phyloP scores from a whole-genome alignment of 2,888 invertebrate species.

The Polylopha cassiicola region DNA sequence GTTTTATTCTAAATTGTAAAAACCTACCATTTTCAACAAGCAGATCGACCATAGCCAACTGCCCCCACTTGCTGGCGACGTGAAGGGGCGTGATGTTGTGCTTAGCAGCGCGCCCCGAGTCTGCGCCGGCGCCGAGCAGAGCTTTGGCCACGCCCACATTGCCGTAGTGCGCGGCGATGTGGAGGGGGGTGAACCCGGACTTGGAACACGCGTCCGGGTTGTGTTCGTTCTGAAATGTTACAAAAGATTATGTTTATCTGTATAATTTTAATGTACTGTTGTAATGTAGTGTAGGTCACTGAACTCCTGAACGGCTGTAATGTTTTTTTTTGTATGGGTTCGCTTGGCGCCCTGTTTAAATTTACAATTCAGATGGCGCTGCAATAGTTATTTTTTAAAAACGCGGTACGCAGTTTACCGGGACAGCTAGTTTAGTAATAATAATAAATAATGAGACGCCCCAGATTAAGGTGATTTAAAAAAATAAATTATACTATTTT shows the following conservation, averaged over 20 bases:
- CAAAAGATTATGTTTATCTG: neutral
- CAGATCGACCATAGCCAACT: conserved; percentile 92
- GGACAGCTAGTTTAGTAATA: too few relatives aligned
- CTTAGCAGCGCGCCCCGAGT: conserved; percentile 97
- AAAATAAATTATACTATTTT: too few relatives aligned
- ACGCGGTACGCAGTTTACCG: too few relatives aligned
- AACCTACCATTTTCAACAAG: conserved; percentile 86
- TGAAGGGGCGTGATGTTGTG: conserved; percentile 99
- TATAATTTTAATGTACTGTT: neutral
- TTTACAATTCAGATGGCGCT: too few relatives aligned
- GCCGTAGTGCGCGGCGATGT: conserved; percentile 99
- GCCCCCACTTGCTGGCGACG: conserved; percentile 99
- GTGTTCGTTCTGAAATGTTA: conserved; percentile 85
- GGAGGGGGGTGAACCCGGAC: conserved; percentile 98
- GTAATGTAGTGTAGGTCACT: too few relatives aligned
- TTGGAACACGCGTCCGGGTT: conserved; percentile 98
- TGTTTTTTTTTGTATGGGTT: too few relatives aligned
- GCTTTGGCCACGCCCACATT: conserved; percentile 95
- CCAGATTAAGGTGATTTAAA: too few relatives aligned
- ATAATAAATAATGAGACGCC: too few relatives aligned
- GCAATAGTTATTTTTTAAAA: too few relatives aligned
- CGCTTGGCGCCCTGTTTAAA: too few relatives aligned
- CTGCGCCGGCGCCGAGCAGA: conserved; percentile 92
- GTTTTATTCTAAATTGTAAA: too few relatives aligned
- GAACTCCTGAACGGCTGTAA: too few relatives aligned